These are phyloP conservation scores for Thalassarche chlororhynchos DNA, from an alignment of 2,113 vertebrate species.

Conservation along the genomic window DNA sequence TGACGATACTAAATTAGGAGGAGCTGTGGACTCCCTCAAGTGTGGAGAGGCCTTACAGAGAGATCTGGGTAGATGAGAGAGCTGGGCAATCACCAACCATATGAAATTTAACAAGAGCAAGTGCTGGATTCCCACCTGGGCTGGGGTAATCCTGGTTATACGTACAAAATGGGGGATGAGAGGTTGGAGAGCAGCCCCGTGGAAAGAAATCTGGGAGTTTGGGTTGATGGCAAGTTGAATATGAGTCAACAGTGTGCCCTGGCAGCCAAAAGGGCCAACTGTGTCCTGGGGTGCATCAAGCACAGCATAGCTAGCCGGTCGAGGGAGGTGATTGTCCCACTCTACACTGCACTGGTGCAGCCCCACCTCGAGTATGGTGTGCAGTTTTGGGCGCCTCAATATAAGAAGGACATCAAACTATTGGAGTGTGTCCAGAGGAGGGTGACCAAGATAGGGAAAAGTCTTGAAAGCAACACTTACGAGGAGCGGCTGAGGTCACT, in stretches of 20 bases:
- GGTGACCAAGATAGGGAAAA: too few relatives aligned
- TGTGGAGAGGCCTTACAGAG: not conserved
- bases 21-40: not conserved
- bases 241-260: not conserved
- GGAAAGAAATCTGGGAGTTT: not conserved
- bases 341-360: too few relatives aligned
- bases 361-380: too few relatives aligned
- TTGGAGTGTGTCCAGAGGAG: too few relatives aligned
- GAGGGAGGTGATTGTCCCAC: too few relatives aligned
- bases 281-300: too few relatives aligned
- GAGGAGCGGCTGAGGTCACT: too few relatives aligned
- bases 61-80: not conserved
- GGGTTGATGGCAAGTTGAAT: not conserved
- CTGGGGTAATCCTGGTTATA: not conserved
- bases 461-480: too few relatives aligned
- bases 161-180: not conserved
- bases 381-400: too few relatives aligned
- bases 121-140: not conserved
- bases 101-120: not conserved
- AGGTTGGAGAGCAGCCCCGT: not conserved
- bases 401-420: too few relatives aligned
- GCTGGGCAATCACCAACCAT: not conserved
- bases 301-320: too few relatives aligned
- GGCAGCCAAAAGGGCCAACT: not conserved
- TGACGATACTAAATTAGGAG: not conserved